phyloP scores from a whole-genome alignment of 2,888 invertebrate genomes.

The Embidobia sp. region DNA sequence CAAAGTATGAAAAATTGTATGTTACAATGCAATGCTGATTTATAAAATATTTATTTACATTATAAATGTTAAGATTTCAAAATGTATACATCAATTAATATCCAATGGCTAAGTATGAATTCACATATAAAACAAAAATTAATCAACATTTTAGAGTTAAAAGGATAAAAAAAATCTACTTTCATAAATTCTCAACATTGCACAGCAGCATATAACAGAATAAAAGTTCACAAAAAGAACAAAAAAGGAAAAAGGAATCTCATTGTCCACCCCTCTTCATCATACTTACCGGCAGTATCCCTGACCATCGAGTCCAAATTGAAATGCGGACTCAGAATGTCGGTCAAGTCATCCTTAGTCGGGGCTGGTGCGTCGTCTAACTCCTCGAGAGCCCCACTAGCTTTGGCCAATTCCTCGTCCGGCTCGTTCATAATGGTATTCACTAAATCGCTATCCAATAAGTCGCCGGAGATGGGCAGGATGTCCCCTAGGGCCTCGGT shows the following conservation, averaged over 20 bases:
- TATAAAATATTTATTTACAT: no score
- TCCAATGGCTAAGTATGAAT: no score
- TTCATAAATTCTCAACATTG: no score
- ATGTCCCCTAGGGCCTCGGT: slow-evolving; percentile 86
- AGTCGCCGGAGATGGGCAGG: slow-evolving; percentile 85
- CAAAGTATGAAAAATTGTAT: slow-evolving; percentile 20
- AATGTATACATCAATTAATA: no score
- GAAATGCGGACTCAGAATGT: slow-evolving; percentile 87
- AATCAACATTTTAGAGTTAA: no score
- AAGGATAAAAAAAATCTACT: no score
- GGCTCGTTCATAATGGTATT: slow-evolving; percentile 87
- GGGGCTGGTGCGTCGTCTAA: slow-evolving; percentile 82
- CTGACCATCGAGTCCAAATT: slow-evolving; percentile 89
- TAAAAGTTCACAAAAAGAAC: background rate
- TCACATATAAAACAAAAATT: no score
- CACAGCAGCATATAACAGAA: background rate
- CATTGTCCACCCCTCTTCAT: no score
- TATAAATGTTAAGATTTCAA: no score
- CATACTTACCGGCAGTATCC: slow-evolving; percentile 81
- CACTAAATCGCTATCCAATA: slow-evolving; percentile 86
- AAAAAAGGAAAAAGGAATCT: background rate
- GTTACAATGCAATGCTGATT: no score
- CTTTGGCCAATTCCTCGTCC: slow-evolving; percentile 83
- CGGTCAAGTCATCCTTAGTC: slow-evolving; percentile 88
- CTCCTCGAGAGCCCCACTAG: slow-evolving; percentile 82